Evolutionary conservation across 2,113 vertebrate species (phyloP), one percentile per base, ranked within the genome.

Genomic region (Apus apus): DNA sequence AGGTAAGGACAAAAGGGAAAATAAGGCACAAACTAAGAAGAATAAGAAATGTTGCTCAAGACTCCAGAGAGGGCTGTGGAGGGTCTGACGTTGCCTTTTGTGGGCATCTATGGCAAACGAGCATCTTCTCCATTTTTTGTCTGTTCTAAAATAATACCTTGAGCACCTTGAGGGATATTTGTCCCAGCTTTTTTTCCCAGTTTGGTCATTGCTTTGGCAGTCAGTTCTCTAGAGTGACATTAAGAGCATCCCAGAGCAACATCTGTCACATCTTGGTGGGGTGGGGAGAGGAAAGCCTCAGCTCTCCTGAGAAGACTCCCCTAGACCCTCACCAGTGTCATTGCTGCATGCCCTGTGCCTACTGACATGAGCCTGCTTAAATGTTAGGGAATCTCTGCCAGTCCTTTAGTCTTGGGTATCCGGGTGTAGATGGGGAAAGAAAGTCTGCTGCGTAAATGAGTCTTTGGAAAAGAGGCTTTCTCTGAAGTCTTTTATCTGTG

Each of bases 271-370:
- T 56, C 48, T 81, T 1, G 3, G 70, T 73, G 64, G 56, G 32
- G 19, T 15, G 65, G 34, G 12, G 26, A 0, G 6, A 70, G n/a
- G n/a, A 78, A 51, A 61, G 17, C 12, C 60, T 40, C 51, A 46
- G 25, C 11, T 18, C 21, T 38, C 34, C 73, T 51, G 48, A 61
- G 62, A 23, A 13, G 48, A n/a, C 13, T 68, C 43, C 34, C 13
- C 30, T 56, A 15, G n/a, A 61, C 36, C 12, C 54, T 53, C 2
- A 0, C 18, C 1, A 0, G 53, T 67, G 65, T 40, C 53, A 11
- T 2, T 79, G 36, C 71, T 79, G n/a, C 57, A 45, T 62, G 34
- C 29, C n/a, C 57, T 1, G 1, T 75, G 74, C 50, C 36, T 0
- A 15, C n/a, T 80, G 43, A 43, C 23, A 9, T 2, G 13, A 67